A percentile compares a stretch with the other conserved stretches of the same genome.
These are phyloP conservation scores for Cryptophagus acutangulus DNA, from an alignment of 2,888 invertebrate genomes.

Conservation along the genomic window DNA sequence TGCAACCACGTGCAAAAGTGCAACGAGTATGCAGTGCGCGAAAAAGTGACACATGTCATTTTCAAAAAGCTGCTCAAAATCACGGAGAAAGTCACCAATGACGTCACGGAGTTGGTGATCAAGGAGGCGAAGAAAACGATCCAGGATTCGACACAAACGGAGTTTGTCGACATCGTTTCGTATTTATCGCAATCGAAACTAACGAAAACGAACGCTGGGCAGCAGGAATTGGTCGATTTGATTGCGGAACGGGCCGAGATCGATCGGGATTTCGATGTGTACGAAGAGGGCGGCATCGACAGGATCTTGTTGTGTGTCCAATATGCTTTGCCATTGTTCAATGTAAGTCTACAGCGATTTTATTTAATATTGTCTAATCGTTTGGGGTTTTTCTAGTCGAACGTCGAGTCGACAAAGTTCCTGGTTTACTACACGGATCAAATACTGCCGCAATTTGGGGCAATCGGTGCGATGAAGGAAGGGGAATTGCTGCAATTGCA, in stretches of 20 bases:
- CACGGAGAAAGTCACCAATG: constrained; percentile 73
- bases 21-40: constrained; percentile 72
- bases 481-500: constrained; percentile 68
- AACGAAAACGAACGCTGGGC: constrained; percentile 76
- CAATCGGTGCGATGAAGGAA: constrained; percentile 57
- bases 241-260: constrained; percentile 84
- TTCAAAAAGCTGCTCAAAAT: constrained; percentile 58
- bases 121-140: constrained; percentile 81
- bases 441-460: constrained; percentile 70
- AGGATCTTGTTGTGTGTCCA: constrained; percentile 80
- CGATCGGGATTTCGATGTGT: constrained; percentile 56
- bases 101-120: constrained; percentile 69
- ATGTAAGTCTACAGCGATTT: constrained; percentile 58
- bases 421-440: constrained; percentile 79
- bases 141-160: constrained; percentile 84
- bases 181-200: constrained; percentile 76
- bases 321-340: constrained; percentile 82
- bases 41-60: constrained; percentile 84
- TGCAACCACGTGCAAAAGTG: constrained; percentile 56
- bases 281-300: constrained; percentile 58
- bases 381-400: constrained; percentile 58
- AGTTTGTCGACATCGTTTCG: constrained; percentile 86
- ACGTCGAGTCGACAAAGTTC: constrained; percentile 81
- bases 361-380: constrained; percentile 8
- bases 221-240: constrained; percentile 81